Evolutionary conservation across 2,797 vertebrate species (phyloP).

Genomic region (Bradypodion ventrale): DNA sequence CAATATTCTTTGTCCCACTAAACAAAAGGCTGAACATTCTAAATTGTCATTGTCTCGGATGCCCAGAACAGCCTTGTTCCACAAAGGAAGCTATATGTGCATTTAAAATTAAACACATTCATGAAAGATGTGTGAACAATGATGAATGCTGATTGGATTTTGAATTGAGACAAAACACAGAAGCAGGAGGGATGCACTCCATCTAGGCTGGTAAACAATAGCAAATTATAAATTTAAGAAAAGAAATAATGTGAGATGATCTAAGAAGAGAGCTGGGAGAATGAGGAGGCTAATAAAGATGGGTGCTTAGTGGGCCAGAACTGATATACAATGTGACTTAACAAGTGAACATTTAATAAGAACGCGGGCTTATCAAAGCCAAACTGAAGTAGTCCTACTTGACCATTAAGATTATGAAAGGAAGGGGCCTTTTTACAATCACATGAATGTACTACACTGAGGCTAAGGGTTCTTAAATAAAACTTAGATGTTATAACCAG

Average conservation of each 20-base stretch:
- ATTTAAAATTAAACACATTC: slow-evolving; percentile 40
- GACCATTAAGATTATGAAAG: slow-evolving; percentile 26
- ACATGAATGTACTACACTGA: neutral
- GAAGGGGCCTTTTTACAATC: neutral
- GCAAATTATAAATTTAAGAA: slow-evolving; percentile 30
- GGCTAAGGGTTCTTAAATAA: neutral
- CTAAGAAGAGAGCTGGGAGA: neutral
- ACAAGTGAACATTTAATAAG: slow-evolving; percentile 32
- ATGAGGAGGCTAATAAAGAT: slow-evolving; percentile 26
- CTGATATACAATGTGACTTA: slow-evolving; percentile 9
- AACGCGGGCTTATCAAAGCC: slow-evolving; percentile 32
- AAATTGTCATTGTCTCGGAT: slow-evolving; percentile 39
- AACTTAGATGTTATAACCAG: neutral
- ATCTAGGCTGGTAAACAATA: neutral
- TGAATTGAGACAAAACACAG: slow-evolving; percentile 32
- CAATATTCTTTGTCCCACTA: neutral
- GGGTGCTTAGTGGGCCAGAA: slow-evolving; percentile 14
- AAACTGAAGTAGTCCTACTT: slow-evolving; percentile 23
- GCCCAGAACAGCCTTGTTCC: neutral
- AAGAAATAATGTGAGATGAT: slow-evolving; percentile 31
- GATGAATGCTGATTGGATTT: slow-evolving; percentile 33
- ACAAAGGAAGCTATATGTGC: slow-evolving; percentile 17
- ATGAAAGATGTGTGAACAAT: slow-evolving; percentile 11
- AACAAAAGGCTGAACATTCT: slow-evolving; percentile 26
- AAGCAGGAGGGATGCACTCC: slow-evolving; percentile 3